A percentile compares a stretch with the other conserved stretches of the same genome.
These are phyloP conservation scores for Lampropteryx suffumata DNA, from an alignment of 2,888 invertebrate genomes.

Conservation along the genomic window DNA sequence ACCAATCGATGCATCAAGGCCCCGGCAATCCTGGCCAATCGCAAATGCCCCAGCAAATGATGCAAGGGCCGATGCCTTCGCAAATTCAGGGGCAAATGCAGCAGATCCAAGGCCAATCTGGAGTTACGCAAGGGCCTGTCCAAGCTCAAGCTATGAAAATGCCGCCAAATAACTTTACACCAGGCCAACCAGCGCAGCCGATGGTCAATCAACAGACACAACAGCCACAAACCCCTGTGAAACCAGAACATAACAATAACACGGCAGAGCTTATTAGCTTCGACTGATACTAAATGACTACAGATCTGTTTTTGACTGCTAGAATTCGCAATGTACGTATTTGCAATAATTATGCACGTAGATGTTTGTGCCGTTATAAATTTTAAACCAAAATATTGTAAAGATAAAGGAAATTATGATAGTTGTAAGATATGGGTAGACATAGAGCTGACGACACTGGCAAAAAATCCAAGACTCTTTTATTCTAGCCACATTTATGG, in stretches of 20 bases:
- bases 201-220: slow-evolving; percentile 37
- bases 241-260: slow-evolving; percentile 72
- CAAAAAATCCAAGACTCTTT: not conserved
- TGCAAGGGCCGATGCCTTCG: slow-evolving; percentile 37
- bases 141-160: slow-evolving; percentile 41
- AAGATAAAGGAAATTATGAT: slow-evolving; percentile 34
- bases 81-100: slow-evolving; percentile 39
- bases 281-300: slow-evolving; percentile 79
- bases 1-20: slow-evolving; percentile 35
- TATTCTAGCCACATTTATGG: not conserved
- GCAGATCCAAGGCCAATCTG: slow-evolving; percentile 16
- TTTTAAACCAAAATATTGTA: slow-evolving; percentile 44
- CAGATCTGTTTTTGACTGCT: slow-evolving; percentile 56
- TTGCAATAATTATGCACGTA: slow-evolving; percentile 26
- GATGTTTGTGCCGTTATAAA: slow-evolving; percentile 21
- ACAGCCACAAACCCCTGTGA: slow-evolving; percentile 58
- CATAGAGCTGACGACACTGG: slow-evolving; percentile 1
- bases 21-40: slow-evolving; percentile 28
- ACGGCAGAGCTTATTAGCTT: slow-evolving; percentile 93
- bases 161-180: slow-evolving; percentile 31
- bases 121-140: slow-evolving; percentile 27
- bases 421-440: slow-evolving; percentile 18
- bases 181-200: slow-evolving; percentile 20
- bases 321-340: slow-evolving; percentile 26
- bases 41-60: slow-evolving; percentile 23